These are phyloP conservation scores for Antechinus stuartii DNA, from an alignment of 2,113 vertebrate species.

Conservation along the genomic window DNA sequence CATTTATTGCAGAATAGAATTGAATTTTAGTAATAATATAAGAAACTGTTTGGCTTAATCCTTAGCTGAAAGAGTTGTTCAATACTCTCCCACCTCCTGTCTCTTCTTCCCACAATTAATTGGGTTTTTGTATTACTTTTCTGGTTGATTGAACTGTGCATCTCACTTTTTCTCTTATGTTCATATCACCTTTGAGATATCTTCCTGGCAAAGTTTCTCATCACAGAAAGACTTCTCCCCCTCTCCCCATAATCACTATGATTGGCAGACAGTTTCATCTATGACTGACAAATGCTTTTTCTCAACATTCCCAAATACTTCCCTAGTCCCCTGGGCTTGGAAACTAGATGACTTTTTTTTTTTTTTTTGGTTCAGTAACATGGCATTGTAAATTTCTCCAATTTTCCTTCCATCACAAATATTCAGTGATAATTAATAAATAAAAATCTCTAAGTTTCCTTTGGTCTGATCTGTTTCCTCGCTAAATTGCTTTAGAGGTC, in stretches of 20 bases:
- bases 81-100: background rate
- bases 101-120: background rate
- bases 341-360: background rate
- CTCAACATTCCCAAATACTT: background rate
- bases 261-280: constrained; percentile 29
- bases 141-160: background rate
- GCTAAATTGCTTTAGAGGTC: constrained; percentile 20
- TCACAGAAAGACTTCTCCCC: background rate
- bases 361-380: background rate
- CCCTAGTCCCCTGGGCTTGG: background rate
- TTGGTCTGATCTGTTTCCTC: background rate
- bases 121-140: constrained; percentile 9
- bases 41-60: background rate
- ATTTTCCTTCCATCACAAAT: constrained; percentile 24
- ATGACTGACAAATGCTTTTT: background rate
- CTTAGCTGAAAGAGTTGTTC: background rate
- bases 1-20: background rate
- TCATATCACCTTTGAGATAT: background rate
- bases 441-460: constrained; percentile 20
- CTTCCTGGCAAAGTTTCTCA: constrained; percentile 17
- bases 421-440: constrained; percentile 27
- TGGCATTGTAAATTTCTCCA: background rate
- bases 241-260: background rate
- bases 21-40: background rate
- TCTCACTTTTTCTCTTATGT: background rate